Conservation (phyloP, 1,140 invertebrate genomes). For the Oedothorax gibbosus region DNA sequence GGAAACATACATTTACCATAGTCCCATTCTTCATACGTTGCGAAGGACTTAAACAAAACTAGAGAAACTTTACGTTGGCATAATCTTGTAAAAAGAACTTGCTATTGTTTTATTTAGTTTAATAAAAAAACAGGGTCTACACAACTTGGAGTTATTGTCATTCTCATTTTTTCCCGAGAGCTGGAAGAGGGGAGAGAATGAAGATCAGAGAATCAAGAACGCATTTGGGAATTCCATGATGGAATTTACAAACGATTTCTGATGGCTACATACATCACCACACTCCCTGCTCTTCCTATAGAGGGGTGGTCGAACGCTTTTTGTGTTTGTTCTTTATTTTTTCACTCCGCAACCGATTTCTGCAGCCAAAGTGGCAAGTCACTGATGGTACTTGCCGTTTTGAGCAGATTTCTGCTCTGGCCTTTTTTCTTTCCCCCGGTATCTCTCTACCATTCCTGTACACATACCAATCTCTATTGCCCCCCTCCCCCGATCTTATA, state of each 20-base stretch:
- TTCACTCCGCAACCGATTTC: slow-evolving; percentile 23
- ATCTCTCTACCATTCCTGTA: background rate
- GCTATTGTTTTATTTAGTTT: too few species aligned
- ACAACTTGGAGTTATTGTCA: too few species aligned
- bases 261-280: slow-evolving; percentile 58
- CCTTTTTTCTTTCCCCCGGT: slow-evolving; percentile 13
- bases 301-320: slow-evolving; percentile 20
- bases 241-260: slow-evolving; percentile 61
- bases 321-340: slow-evolving; percentile 10
- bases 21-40: too few species aligned
- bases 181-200: slow-evolving; percentile 19
- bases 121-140: background rate
- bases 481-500: slow-evolving; percentile 32
- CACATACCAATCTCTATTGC: slow-evolving; percentile 28
- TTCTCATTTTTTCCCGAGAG: too few species aligned
- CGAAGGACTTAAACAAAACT: too few species aligned
- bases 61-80: too few species aligned
- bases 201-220: slow-evolving; percentile 58
- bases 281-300: slow-evolving; percentile 22
- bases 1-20: too few species aligned
- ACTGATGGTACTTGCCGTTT: slow-evolving; percentile 50
- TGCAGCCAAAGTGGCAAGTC: slow-evolving; percentile 58
- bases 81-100: too few species aligned
- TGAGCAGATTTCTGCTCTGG: slow-evolving; percentile 45
- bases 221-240: slow-evolving; percentile 59